Base-by-base conservation (phyloP, 2,888 invertebrate species). In the Scotopteryx bipunctaria region DNA sequence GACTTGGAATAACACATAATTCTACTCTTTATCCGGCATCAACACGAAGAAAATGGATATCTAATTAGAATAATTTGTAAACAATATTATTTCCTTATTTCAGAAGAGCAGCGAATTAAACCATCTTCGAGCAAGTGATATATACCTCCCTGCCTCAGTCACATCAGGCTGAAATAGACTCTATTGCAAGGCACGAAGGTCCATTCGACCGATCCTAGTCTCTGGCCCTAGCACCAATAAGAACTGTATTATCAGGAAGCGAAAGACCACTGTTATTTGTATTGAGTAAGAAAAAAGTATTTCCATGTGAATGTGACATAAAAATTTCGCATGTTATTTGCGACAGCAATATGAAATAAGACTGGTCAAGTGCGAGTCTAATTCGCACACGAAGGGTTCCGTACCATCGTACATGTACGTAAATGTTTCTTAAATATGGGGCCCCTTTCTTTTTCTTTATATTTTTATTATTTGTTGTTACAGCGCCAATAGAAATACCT, bases 111-210 rank as follows among this genome's bases (percentile, higher is more conserved):
- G 61, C 78, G 77, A 31, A 76, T 67, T 1, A 76, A 83, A 52
- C 80, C 88, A 0, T 81, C 83, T 0, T 76, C 83, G 23, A 86
- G 86, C 66, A 83, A 87, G 78, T 88, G 87, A 84, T 80, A 70
- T 52, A 46, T 32, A n/a, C n/a, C n/a, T 16, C 17, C 32, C 57
- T 55, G 55, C 43, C 43, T 55, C 48, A 57, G 56, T 55, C 11
- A 14, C 32, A 14, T 15, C 31, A 37, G 45, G 47, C 41, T 49
- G 23, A 43, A 38, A 42, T 21, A 40, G 52, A 56, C 51, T 49
- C 44, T 51, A 50, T 50, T 43, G 33, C 9, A 50, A 45, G 42
- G 32, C 42, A 40, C 32, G 15, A 60, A 50, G 48, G 50, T 47
- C 37, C 42, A 50, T 44, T 45, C 32, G 36, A 53, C 53, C 33